Percentiles rank a stretch among this genome's conserved stretches.
Evolutionary conservation across 2,888 invertebrate genomes (phyloP).

Genomic region (Stenchaetothrips biformis): DNA sequence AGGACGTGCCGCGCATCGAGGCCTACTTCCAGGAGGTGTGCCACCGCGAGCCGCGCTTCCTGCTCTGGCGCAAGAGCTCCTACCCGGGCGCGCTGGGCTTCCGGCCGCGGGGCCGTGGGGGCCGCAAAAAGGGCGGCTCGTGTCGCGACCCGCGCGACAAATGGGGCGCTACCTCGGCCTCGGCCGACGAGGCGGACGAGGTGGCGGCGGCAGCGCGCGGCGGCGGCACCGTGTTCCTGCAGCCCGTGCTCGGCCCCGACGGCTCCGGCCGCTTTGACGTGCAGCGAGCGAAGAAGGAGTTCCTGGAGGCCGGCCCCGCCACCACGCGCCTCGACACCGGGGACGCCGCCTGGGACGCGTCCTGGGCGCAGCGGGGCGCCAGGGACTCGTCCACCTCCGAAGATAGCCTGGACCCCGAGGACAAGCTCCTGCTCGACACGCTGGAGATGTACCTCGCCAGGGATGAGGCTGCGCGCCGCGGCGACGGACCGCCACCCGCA

Average conservation of each 20-base stretch:
- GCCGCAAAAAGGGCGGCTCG: conserved; percentile 56
- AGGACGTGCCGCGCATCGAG: conserved; percentile 75
- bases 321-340: conserved; percentile 46
- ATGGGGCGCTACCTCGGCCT: conserved; percentile 46
- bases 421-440: conserved; percentile 58
- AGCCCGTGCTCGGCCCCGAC: conserved; percentile 44
- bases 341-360: conserved; percentile 56
- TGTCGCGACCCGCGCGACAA: conserved; percentile 53
- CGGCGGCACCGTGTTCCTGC: conserved; percentile 40
- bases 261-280: conserved; percentile 63
- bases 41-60: conserved; percentile 67
- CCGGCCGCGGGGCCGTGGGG: conserved; percentile 50
- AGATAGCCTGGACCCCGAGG: conserved; percentile 47
- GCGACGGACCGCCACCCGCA: conserved; percentile 37
- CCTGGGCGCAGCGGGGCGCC: conserved; percentile 63
- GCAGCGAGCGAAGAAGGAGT: conserved; percentile 62
- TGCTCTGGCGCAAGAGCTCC: conserved; percentile 77
- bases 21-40: conserved; percentile 81
- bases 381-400: conserved; percentile 54
- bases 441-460: conserved; percentile 62
- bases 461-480: conserved; percentile 45
- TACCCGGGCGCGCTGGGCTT: conserved; percentile 67
- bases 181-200: conserved; percentile 60
- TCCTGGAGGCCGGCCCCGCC: conserved; percentile 51
- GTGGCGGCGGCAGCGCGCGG: conserved; percentile 46